Conservation (phyloP, 2,888 invertebrate species). For the Caenorhabditis imperialis region DNA sequence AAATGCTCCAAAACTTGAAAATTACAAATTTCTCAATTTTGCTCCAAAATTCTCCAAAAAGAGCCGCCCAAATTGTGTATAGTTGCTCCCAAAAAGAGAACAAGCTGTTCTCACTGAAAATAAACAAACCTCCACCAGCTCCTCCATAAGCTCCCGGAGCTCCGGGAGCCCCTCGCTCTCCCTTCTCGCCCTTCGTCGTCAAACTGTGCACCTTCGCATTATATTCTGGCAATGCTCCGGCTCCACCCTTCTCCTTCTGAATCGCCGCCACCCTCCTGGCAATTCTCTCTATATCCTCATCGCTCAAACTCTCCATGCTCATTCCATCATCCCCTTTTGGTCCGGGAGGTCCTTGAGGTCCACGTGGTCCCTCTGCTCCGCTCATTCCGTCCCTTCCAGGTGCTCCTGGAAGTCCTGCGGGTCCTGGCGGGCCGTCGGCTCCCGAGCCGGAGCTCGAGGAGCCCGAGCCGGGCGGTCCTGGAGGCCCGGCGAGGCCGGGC, state of each 20-base stretch:
- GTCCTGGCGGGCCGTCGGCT: constrained; percentile 49
- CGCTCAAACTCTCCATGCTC: constrained; percentile 66
- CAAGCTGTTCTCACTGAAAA: too few relatives aligned
- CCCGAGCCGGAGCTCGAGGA: constrained; percentile 8
- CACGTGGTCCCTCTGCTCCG: constrained; percentile 35
- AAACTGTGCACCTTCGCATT: constrained; percentile 57
- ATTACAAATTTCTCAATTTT: constrained; percentile 5
- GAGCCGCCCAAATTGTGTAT: too few relatives aligned
- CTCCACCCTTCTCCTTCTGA: constrained; percentile 8
- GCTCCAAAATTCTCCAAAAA: constrained; percentile 50
- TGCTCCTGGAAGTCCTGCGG: constrained; percentile 58
- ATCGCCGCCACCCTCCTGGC: constrained; percentile 46
- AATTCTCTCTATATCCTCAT: constrained; percentile 73
- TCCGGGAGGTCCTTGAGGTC: constrained; percentile 58
- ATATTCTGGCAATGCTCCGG: constrained; percentile 61
- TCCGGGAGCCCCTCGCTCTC: constrained; percentile 56
- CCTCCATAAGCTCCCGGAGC: constrained; percentile 46
- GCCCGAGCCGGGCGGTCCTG: constrained; percentile 58
- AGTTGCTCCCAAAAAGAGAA: too few relatives aligned
- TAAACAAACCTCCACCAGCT: constrained; percentile 11
- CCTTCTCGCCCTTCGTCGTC: constrained; percentile 62
- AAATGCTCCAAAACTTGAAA: constrained; percentile 5
- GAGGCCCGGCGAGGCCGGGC: constrained; percentile 53
- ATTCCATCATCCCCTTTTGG: constrained; percentile 54
- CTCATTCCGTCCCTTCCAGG: constrained; percentile 58